These are phyloP conservation scores for Lymantria monacha DNA, from an alignment of 2,888 invertebrate species.

Conservation along the genomic window DNA sequence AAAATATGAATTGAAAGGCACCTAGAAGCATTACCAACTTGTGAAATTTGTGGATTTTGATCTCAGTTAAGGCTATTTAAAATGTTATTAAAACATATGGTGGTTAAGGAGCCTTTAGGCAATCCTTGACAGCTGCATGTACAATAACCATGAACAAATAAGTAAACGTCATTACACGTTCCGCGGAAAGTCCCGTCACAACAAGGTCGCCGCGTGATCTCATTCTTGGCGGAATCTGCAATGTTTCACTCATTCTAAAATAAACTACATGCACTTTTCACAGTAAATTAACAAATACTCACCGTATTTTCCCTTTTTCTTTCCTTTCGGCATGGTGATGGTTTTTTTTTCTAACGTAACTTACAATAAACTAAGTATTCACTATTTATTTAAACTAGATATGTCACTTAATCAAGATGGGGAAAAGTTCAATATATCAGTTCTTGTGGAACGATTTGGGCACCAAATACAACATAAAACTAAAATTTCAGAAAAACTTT, in stretches of 20 bases:
- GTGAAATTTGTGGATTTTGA: slow-evolving; percentile 5
- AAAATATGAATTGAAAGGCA: slow-evolving; percentile 24
- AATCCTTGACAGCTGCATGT: slow-evolving; percentile 19
- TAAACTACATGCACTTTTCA: slow-evolving; percentile 13
- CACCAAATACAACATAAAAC: slow-evolving; percentile 87
- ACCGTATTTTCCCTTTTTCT: slow-evolving; percentile 89
- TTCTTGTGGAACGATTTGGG: slow-evolving; percentile 86
- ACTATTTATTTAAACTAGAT: slow-evolving; percentile 71
- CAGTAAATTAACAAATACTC: slow-evolving; percentile 45
- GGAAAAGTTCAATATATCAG: slow-evolving; percentile 88
- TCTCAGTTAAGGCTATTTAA: not conserved
- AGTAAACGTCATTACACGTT: slow-evolving; percentile 55
- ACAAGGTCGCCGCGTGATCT: slow-evolving; percentile 80
- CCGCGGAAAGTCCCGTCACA: slow-evolving; percentile 59
- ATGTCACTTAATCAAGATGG: slow-evolving; percentile 88
- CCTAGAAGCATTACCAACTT: slow-evolving; percentile 4
- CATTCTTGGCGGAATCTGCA: slow-evolving; percentile 59
- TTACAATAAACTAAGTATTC: slow-evolving; percentile 77
- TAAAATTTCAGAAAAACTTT: slow-evolving; percentile 87
- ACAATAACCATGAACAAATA: slow-evolving; percentile 47
- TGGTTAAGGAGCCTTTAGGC: slow-evolving; percentile 19
- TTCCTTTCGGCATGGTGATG: slow-evolving; percentile 88
- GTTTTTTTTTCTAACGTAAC: slow-evolving; percentile 40
- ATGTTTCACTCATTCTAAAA: slow-evolving; percentile 26
- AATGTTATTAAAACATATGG: slow-evolving; percentile 44